Evolutionary conservation across 2,888 invertebrate genomes (phyloP), one percentile per base, ranked within the genome.

Genomic region (Ophion ventricosus): DNA sequence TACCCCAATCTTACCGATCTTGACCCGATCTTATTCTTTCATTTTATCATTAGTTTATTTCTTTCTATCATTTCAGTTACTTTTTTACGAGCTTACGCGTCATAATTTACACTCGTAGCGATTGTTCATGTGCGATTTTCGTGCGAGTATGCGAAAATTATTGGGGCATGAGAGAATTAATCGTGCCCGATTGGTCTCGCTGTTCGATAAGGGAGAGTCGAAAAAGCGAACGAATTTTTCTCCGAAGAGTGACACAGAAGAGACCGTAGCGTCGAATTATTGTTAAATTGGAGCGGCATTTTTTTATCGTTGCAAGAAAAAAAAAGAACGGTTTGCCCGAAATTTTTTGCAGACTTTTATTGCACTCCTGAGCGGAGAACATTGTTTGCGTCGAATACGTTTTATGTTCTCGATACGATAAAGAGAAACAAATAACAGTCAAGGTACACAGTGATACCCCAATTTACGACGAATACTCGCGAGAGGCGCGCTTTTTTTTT

Each of bases 91-190:
- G 43, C 14, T 49, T 49, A 17, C 49, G 35, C 35, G 35, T 35
- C 35, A 35, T 17, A 49, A 49, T 49, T 49, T 17, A 11, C 17
- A 14, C 17, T 17, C 17, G 14, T 49, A 20, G 49, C 20, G 7
- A 67, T 67, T 49, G 14, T 67, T 49, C 25, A 25, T 67, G 25
- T 23, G 14, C 17, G 25, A 49, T 67, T 67, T 49, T 67, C 25
- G 49, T 17, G 17, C 14, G 25, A 49, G 67, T 17, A 49, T 11
- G 17, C 49, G 14, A 49, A 49, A 49, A 49, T 67, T 67, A 67
- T 67, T 67, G 67, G 67, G 43, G 67, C 67, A 67, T 67, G 49
- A 49, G 67, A 25, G 17, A 49, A 67, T 67, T 25, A 67, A 25
- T 67, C 67, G 43, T 49, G 49, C 25, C 49, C 49, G 23, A 25